Evolutionary conservation across 2,113 vertebrate genomes (phyloP), one percentile per base, ranked within the genome.

Genomic region (Mobula birostris): DNA sequence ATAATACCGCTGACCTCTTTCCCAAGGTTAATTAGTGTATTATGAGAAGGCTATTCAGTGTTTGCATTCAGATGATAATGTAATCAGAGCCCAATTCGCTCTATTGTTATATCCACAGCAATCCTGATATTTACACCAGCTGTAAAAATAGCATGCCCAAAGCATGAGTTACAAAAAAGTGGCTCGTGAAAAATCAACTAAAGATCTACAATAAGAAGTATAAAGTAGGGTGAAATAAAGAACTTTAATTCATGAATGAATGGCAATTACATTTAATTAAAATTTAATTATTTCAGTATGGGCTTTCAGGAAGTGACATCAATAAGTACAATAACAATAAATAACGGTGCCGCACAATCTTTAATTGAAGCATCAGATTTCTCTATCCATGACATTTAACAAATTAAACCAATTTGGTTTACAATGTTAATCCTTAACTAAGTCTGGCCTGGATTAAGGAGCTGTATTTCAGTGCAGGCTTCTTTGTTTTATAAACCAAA

Each of bases 11-110:
- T 93, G 68, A 93, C 68, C 70, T 74, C 56, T 56, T 93, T 93
- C 91, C 56, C 70, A 74, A 93, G 66, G 36, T 74, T 93, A 93
- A 93, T 93, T 72, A 14, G 36, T 56, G 91, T 76, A 93, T 48
- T 93, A 70, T 70, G 91, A 56, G 24, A 90, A 72, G 91, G 40
- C 48, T 93, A 74, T 93, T 93, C 36, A 93, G 56, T 93, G 91
- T 93, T 93, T 93, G 91, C 36, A 93, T 93, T 93, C 91, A 93
- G 32, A 93, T 93, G 91, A 36, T 74, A 93, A 93, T 93, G 91
- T 56, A 93, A 93, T 93, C 91, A 93, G 68, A 93, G 70, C 9
- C 36, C 91, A 93, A 93, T 93, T 76, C 91, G 27, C 70, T 93
- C 40, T 74, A 29, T 93, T 93, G 72, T 93, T 93, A 40, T 74